phyloP scores from a whole-genome alignment of 2,797 vertebrate genomes.

The Takifugu ocellatus region DNA sequence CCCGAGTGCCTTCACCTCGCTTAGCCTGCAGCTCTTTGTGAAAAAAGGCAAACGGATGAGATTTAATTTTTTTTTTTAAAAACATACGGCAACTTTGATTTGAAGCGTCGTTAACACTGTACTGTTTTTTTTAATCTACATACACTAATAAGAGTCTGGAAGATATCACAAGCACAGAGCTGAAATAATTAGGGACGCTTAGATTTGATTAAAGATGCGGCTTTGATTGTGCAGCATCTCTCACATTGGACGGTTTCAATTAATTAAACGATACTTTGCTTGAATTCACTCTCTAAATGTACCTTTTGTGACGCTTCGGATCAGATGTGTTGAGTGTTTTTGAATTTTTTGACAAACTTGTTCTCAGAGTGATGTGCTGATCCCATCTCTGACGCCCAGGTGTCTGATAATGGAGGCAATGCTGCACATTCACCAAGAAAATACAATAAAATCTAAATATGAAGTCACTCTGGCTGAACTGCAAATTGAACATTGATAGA shows the following conservation, averaged over 20 bases:
- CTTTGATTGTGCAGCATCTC: conserved; percentile 42
- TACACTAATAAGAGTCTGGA: too few relatives aligned
- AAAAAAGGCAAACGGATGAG: not conserved
- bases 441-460: conserved; percentile 77
- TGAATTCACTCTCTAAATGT: conserved; percentile 68
- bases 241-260: conserved; percentile 59
- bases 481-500: conserved; percentile 76
- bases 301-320: conserved; percentile 60
- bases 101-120: conserved; percentile 23
- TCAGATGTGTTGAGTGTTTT: conserved; percentile 46
- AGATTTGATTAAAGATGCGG: conserved; percentile 50
- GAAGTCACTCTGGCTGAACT: conserved; percentile 78
- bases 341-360: conserved; percentile 62
- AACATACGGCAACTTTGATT: conserved; percentile 37
- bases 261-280: conserved; percentile 70
- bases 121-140: conserved; percentile 5
- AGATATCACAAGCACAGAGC: conserved; percentile 13
- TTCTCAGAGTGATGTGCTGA: conserved; percentile 58
- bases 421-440: conserved; percentile 68
- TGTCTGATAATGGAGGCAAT: conserved; percentile 67
- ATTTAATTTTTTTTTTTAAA: conserved; percentile 24
- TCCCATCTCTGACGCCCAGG: conserved; percentile 65
- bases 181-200: conserved; percentile 33
- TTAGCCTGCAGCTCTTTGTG: conserved; percentile 18
- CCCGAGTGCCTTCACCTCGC: conserved; percentile 39